Evolutionary conservation across 2,888 invertebrate species (phyloP), one percentile per base, ranked within the genome.

Genomic region (Netelia inedita): DNA sequence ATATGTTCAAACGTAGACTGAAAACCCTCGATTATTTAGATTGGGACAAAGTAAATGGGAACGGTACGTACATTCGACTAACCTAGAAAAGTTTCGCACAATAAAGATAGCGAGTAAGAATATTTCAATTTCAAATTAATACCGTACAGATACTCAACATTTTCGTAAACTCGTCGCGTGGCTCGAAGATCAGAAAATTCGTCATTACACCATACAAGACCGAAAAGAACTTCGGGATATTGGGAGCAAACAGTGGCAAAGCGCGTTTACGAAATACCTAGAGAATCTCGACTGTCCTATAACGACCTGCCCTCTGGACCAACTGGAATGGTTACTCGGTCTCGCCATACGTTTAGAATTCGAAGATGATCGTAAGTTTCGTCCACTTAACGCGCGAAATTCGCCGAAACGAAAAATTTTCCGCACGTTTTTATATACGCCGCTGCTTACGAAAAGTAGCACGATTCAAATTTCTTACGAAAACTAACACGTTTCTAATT

Each of bases 111-210:
- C 3, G 28, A 71, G 23, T 41, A 23, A 41, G 43, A 35, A 63
- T 19, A 79, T 59, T 65, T 57, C 9, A n/a, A 19, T 28, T 28
- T 19, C 19, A 11, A 71, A n/a, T 57, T 50, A 46, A 57, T 21
- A 89, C 83, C 53, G 0, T 23, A 16, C 93, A 98, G 98, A 98
- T 94, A 96, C 96, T 88, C 95, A 95, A 85, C 96, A 97, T 90
- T 97, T 98, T 91, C 96, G 97, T 71, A 97, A 96, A 91, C 95
- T 98, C 28, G 95, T 98, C 23, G 94, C 97, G 0, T 99, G 99
- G 99, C 93, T 99, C 76, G 99, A 99, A 94, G 98, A 98, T 92
- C 98, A 98, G 93, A 98, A 98, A 94, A 98, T 99, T 87, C 96
- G 98, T 11, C 96, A 97, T 88, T 98, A 98, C 89, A 96, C 96